These are phyloP conservation scores for Zelostemma sp. DNA, from an alignment of 1,140 invertebrate species.

Conservation along the genomic window DNA sequence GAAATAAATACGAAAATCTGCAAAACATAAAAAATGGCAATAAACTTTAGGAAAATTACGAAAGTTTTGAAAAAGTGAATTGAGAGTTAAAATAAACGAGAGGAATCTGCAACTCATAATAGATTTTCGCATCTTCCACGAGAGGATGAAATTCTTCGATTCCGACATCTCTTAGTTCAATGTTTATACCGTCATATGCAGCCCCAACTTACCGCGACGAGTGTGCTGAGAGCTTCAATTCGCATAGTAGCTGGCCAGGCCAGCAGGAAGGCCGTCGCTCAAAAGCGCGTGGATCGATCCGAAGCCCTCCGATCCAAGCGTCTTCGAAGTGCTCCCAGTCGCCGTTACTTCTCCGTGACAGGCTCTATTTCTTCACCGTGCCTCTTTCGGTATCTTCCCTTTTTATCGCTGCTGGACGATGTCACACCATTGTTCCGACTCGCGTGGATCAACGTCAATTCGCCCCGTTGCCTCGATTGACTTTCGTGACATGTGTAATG, in stretches of 20 bases:
- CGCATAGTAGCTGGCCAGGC: slow-evolving; percentile 71
- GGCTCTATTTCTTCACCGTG: slow-evolving; percentile 2
- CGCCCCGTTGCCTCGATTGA: slow-evolving; percentile 46
- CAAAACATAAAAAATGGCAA: too few species aligned
- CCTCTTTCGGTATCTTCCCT: slow-evolving; percentile 17
- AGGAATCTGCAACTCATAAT: too few species aligned
- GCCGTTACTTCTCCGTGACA: background rate
- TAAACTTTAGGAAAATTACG: too few species aligned
- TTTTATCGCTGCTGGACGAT: slow-evolving; percentile 20
- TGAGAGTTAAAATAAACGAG: too few species aligned
- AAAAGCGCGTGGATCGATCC: slow-evolving; percentile 57
- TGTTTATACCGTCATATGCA: too few species aligned
- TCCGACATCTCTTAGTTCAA: too few species aligned
- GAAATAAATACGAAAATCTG: too few species aligned
- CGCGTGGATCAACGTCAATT: slow-evolving; percentile 55
- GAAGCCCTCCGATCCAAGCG: slow-evolving; percentile 55
- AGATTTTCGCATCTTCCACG: too few species aligned
- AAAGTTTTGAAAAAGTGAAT: too few species aligned
- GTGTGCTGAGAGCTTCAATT: slow-evolving; percentile 69
- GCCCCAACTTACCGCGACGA: slow-evolving; percentile 64
- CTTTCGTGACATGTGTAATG: slow-evolving; percentile 53
- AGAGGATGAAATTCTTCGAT: too few species aligned
- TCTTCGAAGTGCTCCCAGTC: slow-evolving; percentile 29
- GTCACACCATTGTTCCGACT: slow-evolving; percentile 41
- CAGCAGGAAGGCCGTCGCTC: slow-evolving; percentile 67